These are phyloP conservation scores for Nannoperca obscura DNA, from an alignment of 2,797 vertebrate genomes.

Conservation along the genomic window DNA sequence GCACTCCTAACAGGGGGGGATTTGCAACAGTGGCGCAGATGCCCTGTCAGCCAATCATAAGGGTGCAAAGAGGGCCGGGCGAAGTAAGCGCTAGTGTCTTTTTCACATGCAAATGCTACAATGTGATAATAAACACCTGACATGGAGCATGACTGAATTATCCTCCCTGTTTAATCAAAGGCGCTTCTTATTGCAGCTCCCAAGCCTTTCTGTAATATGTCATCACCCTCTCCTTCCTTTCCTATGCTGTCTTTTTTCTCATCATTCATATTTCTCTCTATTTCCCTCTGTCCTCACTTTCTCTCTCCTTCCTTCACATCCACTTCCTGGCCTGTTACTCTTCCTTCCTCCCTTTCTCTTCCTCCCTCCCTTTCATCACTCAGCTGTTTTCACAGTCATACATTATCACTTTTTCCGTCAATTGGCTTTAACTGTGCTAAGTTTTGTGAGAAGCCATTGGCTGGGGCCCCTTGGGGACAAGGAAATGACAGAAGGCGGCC, in stretches of 20 bases:
- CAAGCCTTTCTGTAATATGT: constrained; percentile 29
- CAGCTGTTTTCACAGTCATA: constrained; percentile 85
- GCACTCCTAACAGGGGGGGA: constrained; percentile 74
- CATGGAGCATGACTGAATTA: constrained; percentile 86
- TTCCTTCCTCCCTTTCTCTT: constrained; percentile 15
- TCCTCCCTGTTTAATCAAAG: constrained; percentile 85
- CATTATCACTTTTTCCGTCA: constrained; percentile 86
- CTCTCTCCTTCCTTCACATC: constrained; percentile 35
- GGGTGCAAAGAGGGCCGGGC: constrained; percentile 43
- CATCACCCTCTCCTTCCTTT: constrained; percentile 26
- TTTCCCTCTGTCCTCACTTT: constrained; percentile 8
- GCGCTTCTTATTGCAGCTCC: constrained; percentile 55
- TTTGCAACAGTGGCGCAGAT: constrained; percentile 79
- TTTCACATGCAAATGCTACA: constrained; percentile 89
- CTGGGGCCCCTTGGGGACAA: constrained; percentile 80
- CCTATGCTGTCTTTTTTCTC: constrained; percentile 9
- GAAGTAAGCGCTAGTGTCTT: constrained; percentile 71
- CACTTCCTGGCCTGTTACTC: constrained; percentile 55
- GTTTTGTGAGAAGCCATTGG: constrained; percentile 75
- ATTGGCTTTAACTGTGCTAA: constrained; percentile 86
- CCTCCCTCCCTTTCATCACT: constrained; percentile 65
- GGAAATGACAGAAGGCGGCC: constrained; percentile 95
- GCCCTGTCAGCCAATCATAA: constrained; percentile 69
- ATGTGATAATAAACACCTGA: constrained; percentile 91
- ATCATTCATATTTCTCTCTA: constrained; percentile 14